phyloP scores from a whole-genome alignment of 1,140 invertebrate species.

The Aphaenogaster rudis region DNA sequence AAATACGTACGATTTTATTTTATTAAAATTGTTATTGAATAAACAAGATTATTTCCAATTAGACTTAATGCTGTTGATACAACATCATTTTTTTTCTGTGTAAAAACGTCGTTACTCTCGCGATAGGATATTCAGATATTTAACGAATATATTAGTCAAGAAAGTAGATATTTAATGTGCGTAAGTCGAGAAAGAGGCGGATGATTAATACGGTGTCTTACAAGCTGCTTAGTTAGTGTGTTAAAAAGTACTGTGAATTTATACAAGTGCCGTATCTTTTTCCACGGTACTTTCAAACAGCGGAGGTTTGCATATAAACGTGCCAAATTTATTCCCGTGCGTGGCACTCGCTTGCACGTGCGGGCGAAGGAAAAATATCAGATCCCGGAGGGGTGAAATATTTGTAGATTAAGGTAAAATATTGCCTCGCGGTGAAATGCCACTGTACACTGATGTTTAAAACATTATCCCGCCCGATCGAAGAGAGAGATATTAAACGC shows the following conservation, averaged over 20 bases:
- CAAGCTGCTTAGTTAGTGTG: not conserved
- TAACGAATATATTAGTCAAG: not conserved
- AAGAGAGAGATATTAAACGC: not conserved
- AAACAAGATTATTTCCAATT: too few relatives aligned
- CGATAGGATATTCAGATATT: not conserved
- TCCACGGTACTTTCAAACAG: slow-evolving; percentile 14
- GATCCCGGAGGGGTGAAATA: slow-evolving; percentile 16
- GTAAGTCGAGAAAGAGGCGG: not conserved
- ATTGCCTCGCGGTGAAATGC: slow-evolving; percentile 19
- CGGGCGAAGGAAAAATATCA: slow-evolving; percentile 23
- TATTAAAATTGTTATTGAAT: too few relatives aligned
- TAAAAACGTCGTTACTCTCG: not conserved
- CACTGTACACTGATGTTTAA: slow-evolving; percentile 35
- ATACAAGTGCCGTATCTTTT: not conserved
- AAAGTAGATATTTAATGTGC: not conserved
- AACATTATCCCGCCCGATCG: slow-evolving; percentile 5
- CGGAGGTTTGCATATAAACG: slow-evolving; percentile 22
- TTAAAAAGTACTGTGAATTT: slow-evolving; percentile 4
- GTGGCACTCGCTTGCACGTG: slow-evolving; percentile 7
- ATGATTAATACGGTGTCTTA: not conserved
- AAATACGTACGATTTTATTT: too few relatives aligned
- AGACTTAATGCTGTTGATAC: too few relatives aligned
- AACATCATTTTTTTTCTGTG: too few relatives aligned
- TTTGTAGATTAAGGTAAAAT: slow-evolving; percentile 39
- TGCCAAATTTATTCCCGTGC: slow-evolving; percentile 40